Evolutionary conservation across 2,113 vertebrate genomes (phyloP).

Genomic region (Vombatus ursinus): DNA sequence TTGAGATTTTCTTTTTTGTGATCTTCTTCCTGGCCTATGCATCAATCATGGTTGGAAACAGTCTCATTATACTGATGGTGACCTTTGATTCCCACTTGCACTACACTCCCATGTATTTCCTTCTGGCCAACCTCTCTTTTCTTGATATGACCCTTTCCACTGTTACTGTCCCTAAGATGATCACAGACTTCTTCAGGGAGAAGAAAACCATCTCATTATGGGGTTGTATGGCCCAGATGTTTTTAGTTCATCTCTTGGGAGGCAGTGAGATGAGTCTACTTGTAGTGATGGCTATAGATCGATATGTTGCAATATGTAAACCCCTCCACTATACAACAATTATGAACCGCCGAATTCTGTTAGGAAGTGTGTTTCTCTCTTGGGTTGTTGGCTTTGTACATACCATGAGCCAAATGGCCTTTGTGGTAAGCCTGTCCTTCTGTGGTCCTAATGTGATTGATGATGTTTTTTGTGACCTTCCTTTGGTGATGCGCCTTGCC

Average conservation of each 20-base stretch:
- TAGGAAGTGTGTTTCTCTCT: not conserved
- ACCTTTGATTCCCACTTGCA: not conserved
- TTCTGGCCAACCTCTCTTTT: conserved; percentile 38
- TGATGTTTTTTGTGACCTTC: conserved; percentile 51
- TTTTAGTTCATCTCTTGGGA: conserved; percentile 51
- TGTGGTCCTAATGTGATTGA: conserved; percentile 54
- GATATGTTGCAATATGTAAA: conserved; percentile 60
- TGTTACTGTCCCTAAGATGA: conserved; percentile 40
- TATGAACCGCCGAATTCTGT: conserved; percentile 39
- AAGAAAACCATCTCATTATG: conserved; percentile 36
- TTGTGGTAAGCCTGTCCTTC: conserved; percentile 38
- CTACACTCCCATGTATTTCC: conserved; percentile 42
- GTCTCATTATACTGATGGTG: conserved; percentile 2
- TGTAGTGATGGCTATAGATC: conserved; percentile 46
- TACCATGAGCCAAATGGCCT: conserved; percentile 47
- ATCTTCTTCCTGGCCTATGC: conserved; percentile 29
- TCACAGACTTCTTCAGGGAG: conserved; percentile 48
- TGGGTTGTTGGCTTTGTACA: conserved; percentile 43
- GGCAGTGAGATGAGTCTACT: conserved; percentile 64
- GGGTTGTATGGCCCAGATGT: conserved; percentile 58
- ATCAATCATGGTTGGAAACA: conserved; percentile 10
- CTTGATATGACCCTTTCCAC: conserved; percentile 14
- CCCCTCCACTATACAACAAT: conserved; percentile 57
- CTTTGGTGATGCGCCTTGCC: conserved; percentile 45
- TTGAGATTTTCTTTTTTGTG: conserved; percentile 10